Conservation (phyloP, 2,113 vertebrate species). For the Cyanistes caeruleus region DNA sequence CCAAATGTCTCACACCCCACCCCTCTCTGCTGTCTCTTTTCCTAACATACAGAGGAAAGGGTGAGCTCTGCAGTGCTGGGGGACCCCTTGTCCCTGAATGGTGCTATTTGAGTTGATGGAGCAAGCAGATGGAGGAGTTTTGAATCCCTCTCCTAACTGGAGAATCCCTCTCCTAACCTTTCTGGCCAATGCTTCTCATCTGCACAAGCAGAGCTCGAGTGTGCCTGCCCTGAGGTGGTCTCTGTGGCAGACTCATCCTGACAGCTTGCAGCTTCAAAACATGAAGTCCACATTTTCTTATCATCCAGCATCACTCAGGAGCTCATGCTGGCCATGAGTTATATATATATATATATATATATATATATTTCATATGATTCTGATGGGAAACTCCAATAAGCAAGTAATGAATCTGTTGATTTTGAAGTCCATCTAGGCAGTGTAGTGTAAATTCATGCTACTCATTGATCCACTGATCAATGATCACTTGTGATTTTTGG, state of each 20-base stretch:
- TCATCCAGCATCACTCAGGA: neutral
- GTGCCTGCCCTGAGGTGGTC: neutral
- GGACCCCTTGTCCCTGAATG: neutral
- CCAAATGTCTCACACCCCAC: neutral
- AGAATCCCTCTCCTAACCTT: neutral
- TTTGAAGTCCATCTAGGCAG: neutral
- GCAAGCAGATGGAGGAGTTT: neutral
- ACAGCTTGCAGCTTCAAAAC: neutral
- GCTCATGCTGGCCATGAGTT: neutral
- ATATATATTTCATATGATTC: neutral
- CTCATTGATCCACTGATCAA: neutral
- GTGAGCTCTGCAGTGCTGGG: neutral
- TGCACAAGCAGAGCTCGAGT: neutral
- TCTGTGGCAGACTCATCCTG: neutral
- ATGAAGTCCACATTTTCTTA: neutral
- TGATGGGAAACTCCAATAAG: neutral
- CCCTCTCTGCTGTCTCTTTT: neutral
- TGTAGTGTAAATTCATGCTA: neutral
- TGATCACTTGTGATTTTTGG: neutral
- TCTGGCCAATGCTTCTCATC: neutral
- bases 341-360: too few species aligned
- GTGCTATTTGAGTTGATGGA: neutral
- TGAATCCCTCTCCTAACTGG: neutral
- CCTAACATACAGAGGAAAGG: neutral
- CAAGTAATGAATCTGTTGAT: neutral